Evolutionary conservation across 2,797 vertebrate genomes (phyloP), one percentile per base, ranked within the genome.

Genomic region (Emys orbicularis): DNA sequence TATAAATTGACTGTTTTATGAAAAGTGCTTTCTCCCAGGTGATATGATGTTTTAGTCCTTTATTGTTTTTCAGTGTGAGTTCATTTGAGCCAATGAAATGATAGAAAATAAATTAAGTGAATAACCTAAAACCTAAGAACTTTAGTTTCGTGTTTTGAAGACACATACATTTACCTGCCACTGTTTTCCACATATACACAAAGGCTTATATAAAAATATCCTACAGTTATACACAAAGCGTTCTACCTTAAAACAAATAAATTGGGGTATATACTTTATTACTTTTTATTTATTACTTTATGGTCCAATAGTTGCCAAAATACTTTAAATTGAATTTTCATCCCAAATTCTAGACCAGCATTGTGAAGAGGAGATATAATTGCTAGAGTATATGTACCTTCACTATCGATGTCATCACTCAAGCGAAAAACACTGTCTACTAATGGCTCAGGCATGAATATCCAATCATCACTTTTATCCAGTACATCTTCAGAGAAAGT

Each of bases 341-440:
- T 8, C 50, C 72, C 41, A 3, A 52, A 25, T 79, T 47, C 25
- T 44, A 87, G 6, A 79, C 0, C 31, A 1, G 15, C 5, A 86
- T 79, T 76, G 86, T 10, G 84, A 72, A 7, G 19, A 53, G 89
- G 79, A 81, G 19, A 19, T 68, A 84, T 79, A 87, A 83, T 4
- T 34, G 72, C 84, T 79, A 41, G 54, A 86, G 84, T 83, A 4
- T 9, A 81, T 57, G 53, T 97, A 99, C 99, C 99, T 92, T 99
- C 99, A 44, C 99, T 99, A 96, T 99, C 99, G 94, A 99, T 79
- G 90, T 99, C 99, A 83, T 99, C 99, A 74, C 96, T 98, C 52
- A 97, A 96, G 52, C 97, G 95, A 85, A 99, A 98, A 86, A 98
- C 94, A 84, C 94, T 91, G 94, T 99, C 99, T 18, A 99, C 98